Conservation (phyloP, 2,888 invertebrate species). For the Biston betularia region DNA sequence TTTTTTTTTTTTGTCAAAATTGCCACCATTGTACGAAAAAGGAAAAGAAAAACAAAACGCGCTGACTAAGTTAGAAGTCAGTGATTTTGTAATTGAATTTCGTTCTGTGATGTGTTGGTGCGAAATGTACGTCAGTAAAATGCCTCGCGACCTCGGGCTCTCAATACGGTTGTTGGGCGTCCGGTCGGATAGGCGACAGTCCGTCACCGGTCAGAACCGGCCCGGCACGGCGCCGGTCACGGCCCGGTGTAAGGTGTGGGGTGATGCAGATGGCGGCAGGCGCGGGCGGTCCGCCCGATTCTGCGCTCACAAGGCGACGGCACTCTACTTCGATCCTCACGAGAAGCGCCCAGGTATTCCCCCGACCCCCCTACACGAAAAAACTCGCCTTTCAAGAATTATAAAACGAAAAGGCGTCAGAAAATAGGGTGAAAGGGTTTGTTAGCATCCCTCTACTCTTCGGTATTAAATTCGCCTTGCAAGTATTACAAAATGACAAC, state of each 20-base stretch:
- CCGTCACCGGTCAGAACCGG: conserved; percentile 6
- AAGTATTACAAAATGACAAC: too few species aligned
- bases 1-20: background rate
- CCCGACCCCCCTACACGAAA: background rate
- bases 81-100: background rate
- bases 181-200: conserved; percentile 63
- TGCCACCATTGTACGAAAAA: conserved; percentile 1
- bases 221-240: conserved; percentile 11
- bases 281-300: conserved; percentile 68
- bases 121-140: conserved; percentile 50
- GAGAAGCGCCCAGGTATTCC: conserved; percentile 87
- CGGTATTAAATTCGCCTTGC: too few species aligned
- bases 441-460: background rate
- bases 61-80: conserved; percentile 1
- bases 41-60: background rate
- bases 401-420: background rate
- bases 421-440: background rate
- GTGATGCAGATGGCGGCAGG: conserved; percentile 75
- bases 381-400: background rate
- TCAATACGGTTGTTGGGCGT: conserved; percentile 65
- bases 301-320: conserved; percentile 90
- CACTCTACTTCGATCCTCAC: conserved; percentile 91
- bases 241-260: conserved; percentile 59
- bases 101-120: conserved; percentile 18
- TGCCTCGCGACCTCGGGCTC: conserved; percentile 65